Evolutionary conservation across 1,140 invertebrate genomes (phyloP).

Genomic region (Trissolcus basalis): DNA sequence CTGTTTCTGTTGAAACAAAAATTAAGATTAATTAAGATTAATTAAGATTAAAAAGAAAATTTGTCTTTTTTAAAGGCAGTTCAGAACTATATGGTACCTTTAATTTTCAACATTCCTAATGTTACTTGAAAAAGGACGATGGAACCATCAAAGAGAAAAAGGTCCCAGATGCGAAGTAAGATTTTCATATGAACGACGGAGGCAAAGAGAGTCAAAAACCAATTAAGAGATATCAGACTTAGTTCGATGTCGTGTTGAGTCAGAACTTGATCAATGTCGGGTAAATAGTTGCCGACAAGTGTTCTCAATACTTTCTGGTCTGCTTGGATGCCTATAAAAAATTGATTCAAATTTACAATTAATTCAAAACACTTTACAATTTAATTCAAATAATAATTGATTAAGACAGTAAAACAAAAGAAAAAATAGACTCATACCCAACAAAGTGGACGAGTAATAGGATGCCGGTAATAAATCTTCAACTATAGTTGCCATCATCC

Average conservation of each 20-base stretch:
- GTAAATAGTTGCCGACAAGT: conserved; percentile 91
- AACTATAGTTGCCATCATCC: conserved; percentile 98
- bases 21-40: conserved; percentile 5
- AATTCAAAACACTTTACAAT: not conserved
- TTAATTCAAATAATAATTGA: not conserved
- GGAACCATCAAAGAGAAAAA: conserved; percentile 97
- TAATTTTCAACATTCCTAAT: conserved; percentile 95
- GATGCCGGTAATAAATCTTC: conserved; percentile 98
- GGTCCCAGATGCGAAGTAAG: conserved; percentile 96
- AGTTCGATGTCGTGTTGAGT: conserved; percentile 97
- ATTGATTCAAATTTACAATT: conserved; percentile 20
- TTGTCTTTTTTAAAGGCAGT: not conserved
- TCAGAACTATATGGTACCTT: conserved; percentile 75
- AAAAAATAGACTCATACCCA: conserved; percentile 78
- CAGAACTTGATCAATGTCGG: conserved; percentile 91
- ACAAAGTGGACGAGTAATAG: conserved; percentile 96
- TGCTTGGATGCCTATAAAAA: conserved; percentile 86
- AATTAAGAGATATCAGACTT: conserved; percentile 96
- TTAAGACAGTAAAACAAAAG: not conserved
- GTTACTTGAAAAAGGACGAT: conserved; percentile 97
- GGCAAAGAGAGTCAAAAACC: conserved; percentile 98
- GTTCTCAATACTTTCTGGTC: conserved; percentile 96
- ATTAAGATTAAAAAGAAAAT: not conserved
- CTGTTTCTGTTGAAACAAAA: conserved; percentile 80
- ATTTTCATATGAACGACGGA: conserved; percentile 99